Percentiles rank a stretch among this genome's conserved stretches.
Evolutionary conservation across 1,140 invertebrate species (phyloP).

Genomic region (Achroia grisella): DNA sequence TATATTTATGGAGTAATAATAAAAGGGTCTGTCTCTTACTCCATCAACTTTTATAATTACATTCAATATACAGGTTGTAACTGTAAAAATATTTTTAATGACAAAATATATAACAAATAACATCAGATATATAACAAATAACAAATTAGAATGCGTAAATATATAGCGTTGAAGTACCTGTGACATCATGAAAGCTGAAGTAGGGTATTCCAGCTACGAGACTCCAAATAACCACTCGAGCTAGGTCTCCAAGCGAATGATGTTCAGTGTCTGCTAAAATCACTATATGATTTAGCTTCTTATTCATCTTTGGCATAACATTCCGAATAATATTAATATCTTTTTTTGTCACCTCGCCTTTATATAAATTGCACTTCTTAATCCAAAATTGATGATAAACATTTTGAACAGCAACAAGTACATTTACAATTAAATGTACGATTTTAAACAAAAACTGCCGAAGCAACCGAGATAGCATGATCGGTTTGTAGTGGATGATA

Average conservation of each 20-base stretch:
- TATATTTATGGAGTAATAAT: no score
- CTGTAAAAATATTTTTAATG: no score
- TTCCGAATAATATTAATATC: slow-evolving; percentile 45
- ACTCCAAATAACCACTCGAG: slow-evolving; percentile 79
- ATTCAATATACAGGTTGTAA: no score
- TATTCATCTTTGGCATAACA: slow-evolving; percentile 43
- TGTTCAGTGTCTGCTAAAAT: slow-evolving; percentile 44
- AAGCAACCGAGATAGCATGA: slow-evolving; percentile 52
- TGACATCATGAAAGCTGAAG: slow-evolving; percentile 81
- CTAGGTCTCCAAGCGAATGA: slow-evolving; percentile 57
- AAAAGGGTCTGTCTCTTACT: no score
- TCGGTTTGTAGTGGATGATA: slow-evolving; percentile 12
- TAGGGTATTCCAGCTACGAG: slow-evolving; percentile 76
- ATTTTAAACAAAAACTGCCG: slow-evolving; percentile 48
- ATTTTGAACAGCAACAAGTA: slow-evolving; percentile 67
- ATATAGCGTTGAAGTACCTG: slow-evolving; percentile 69
- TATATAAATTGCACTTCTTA: slow-evolving; percentile 26
- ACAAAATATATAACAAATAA: no score
- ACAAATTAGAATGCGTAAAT: no score
- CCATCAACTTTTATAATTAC: no score
- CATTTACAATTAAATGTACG: slow-evolving; percentile 50
- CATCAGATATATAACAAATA: no score
- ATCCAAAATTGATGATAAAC: slow-evolving; percentile 45
- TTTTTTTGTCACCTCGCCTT: slow-evolving; percentile 33
- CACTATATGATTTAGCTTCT: slow-evolving; percentile 59